These are phyloP conservation scores for Taxidea taxus DNA, from an alignment of 2,113 vertebrate species.

Conservation along the genomic window DNA sequence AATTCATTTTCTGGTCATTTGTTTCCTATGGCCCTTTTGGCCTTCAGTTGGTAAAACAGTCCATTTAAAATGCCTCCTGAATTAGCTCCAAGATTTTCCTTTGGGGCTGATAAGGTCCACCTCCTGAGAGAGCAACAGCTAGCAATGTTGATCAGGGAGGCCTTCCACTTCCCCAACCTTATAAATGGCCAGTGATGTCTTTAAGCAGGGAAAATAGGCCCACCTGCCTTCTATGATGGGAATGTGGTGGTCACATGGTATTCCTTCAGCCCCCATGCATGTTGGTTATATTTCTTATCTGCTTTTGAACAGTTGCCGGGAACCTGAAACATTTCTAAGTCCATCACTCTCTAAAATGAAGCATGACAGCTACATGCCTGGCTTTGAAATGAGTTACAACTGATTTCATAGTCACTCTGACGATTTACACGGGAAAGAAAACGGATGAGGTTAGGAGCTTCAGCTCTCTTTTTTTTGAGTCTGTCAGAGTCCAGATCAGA, in stretches of 20 bases:
- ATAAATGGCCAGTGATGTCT: not conserved
- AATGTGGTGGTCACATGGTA: not conserved
- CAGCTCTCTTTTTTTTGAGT: not conserved
- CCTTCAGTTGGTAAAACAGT: not conserved
- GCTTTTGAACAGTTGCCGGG: not conserved
- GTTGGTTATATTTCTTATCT: not conserved
- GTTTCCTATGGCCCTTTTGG: conserved; percentile 18
- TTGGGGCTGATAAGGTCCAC: not conserved
- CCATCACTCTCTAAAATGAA: conserved; percentile 14
- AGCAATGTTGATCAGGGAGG: not conserved
- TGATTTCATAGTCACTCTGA: not conserved
- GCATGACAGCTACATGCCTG: not conserved
- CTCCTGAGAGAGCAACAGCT: not conserved
- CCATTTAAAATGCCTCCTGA: conserved; percentile 28
- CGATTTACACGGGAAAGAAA: not conserved
- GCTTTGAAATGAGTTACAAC: not conserved
- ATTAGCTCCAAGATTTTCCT: not conserved
- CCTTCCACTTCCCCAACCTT: not conserved
- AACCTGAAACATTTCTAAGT: not conserved
- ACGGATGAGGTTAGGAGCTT: not conserved
- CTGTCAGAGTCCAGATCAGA: not conserved
- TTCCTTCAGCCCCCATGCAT: not conserved
- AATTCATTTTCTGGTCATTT: conserved; percentile 43
- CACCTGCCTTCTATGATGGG: not conserved
- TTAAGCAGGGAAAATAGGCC: not conserved